phyloP scores from a whole-genome alignment of 2,113 vertebrate genomes.

The Camelus bactrianus region DNA sequence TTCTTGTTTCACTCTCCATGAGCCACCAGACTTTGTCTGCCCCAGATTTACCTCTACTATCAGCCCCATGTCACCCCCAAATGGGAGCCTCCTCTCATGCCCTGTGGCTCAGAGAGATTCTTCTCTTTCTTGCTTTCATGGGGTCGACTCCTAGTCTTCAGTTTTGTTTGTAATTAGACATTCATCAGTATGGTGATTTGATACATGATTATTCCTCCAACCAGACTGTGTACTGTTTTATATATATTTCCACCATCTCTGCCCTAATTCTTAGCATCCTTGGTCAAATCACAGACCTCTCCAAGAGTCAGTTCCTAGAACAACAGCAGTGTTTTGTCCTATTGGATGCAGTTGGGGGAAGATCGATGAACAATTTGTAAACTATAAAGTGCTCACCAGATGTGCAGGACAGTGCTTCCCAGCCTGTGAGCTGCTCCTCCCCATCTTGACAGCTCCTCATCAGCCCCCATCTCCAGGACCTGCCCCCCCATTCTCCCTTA shows the following conservation, averaged over 20 bases:
- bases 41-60: neutral
- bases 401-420: neutral
- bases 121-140: too few species aligned
- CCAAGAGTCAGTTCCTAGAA: neutral
- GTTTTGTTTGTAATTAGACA: neutral
- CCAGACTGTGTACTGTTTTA: neutral
- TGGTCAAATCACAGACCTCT: neutral
- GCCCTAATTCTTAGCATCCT: neutral
- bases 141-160: neutral
- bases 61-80: neutral
- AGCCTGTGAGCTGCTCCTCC: neutral
- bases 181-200: neutral
- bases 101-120: too few species aligned
- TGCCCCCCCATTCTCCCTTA: neutral
- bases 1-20: neutral
- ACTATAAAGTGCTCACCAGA: neutral
- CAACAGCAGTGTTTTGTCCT: neutral
- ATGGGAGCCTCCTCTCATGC: neutral
- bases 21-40: neutral
- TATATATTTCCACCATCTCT: neutral
- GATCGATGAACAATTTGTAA: neutral
- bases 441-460: neutral
- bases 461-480: fast-evolving
- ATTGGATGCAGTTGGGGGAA: neutral
- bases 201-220: too few species aligned